Evolutionary conservation across 2,113 vertebrate genomes (phyloP).

Genomic region (Serinus canaria): DNA sequence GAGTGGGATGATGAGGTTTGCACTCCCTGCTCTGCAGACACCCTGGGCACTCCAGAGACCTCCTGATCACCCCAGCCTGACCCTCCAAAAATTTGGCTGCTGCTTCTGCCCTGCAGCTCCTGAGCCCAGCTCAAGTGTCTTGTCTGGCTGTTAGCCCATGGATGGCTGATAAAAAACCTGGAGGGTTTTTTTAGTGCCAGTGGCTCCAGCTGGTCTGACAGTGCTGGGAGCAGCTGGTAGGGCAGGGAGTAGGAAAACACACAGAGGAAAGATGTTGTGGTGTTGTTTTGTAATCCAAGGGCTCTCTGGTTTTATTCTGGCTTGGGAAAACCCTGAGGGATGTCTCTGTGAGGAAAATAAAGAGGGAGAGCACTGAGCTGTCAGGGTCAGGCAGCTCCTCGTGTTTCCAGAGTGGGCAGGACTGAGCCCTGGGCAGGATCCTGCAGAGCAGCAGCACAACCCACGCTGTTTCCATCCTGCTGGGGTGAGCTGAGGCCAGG

Average conservation of each 20-base stretch:
- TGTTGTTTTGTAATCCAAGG: background rate
- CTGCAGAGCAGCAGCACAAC: background rate
- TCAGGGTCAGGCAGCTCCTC: background rate
- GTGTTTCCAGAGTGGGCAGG: background rate
- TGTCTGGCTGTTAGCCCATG: background rate
- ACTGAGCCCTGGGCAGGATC: background rate
- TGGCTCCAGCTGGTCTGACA: constrained; percentile 45
- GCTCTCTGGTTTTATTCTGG: background rate
- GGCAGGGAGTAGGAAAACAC: background rate
- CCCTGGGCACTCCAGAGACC: background rate
- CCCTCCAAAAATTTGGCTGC: background rate
- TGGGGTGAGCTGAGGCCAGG: background rate
- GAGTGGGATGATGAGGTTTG: background rate
- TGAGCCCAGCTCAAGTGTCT: background rate
- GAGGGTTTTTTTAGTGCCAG: background rate
- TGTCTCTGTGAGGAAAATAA: background rate
- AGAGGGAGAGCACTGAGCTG: background rate
- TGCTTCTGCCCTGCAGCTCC: background rate
- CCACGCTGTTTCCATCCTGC: background rate
- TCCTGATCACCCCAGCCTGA: background rate
- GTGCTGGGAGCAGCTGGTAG: background rate
- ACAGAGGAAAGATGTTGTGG: background rate
- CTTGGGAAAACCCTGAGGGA: constrained; percentile 37
- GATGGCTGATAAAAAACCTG: background rate
- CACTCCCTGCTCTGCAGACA: background rate